Base-by-base conservation (phyloP, 1,140 invertebrate genomes). In the Phocides pigmalion region DNA sequence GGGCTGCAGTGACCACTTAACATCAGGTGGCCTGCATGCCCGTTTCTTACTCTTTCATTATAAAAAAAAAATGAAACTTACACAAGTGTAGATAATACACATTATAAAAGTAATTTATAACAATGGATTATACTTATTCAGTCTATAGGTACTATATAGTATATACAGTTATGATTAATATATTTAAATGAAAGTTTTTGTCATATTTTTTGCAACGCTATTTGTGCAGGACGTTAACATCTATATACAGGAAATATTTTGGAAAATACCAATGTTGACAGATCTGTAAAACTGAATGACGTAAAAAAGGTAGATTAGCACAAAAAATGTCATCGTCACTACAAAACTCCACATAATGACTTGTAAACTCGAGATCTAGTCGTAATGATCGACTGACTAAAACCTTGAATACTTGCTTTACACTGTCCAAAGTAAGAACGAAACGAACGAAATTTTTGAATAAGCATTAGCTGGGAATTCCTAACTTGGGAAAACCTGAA, bases 401-500 rank as follows among this genome's bases (percentile, higher is more conserved):
- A 32, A 32, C 9, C 12, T 14, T 14, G 1, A 39, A 14, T 39
- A 4, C 32, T 4, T 8, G 25, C n/a, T n/a, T n/a, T 28, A 28
- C 25, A 28, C 1, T n/a, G 3, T n/a, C 32, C 11, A 35, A 12
- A 35, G 32, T n/a, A 11, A 11, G n/a, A n/a, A n/a, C n/a, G n/a
- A n/a, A n/a, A n/a, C n/a, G n/a, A n/a, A n/a, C 32, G 32, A 35
- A 28, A 35, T 35, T n/a, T 35, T 35, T n/a, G 47, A 47, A 49
- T 61, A 14, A 15, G 2, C 42, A 22, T n/a, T n/a, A n/a, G 2
- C 25, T 35, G 66, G 56, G 42, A 54, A 54, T 28, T 12, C 62
- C 56, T 9, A 58, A 50, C 28, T 54, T 46, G 66, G 62, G 42
- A 54, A 69, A 69, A 64, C 66, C 56, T 28, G 9, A 3, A 6